Evolutionary conservation across 2,797 vertebrate genomes (phyloP), one percentile per base, ranked within the genome.

Genomic region (Melanotaenia boesemani): DNA sequence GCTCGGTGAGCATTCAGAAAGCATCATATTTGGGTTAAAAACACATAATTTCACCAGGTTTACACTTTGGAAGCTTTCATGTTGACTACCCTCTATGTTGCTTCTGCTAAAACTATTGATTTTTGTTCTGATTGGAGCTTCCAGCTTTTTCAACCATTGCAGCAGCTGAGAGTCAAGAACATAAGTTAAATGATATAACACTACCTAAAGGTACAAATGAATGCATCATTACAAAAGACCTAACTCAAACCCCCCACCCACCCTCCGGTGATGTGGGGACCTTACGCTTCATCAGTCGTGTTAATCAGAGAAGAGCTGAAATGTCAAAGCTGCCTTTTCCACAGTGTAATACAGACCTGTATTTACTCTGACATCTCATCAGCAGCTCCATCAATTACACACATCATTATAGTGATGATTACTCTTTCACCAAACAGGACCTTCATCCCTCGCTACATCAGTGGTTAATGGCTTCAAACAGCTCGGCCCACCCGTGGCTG

Each of bases 401-500:
- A 56, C 22, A 2, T 72, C 62, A 41, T 70, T 32, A 7, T 56
- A 24, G 56, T 0, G 1, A 68, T 54, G 56, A 82, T 75, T 57
- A 24, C 36, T 30, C 8, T 11, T 5, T 1, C n/a, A 4, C 30
- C 24, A 68, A 34, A 70, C 13, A 26, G 63, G 76, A 80, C 70
- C 73, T 76, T 59, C 74, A 52, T 46, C 7, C 24, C 63, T 55
- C 34, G 24, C 72, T 3, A 34, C 18, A 72, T 83, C 39, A n/a
- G 0, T 1, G 28, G 56, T 15, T 56, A 70, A 76, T 65, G 72
- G 76, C 76, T 44, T 64, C 55, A 46, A 81, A 55, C 24, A 15
- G 70, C 60, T 79, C 28, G 2, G 66, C 84, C 70, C 79, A 85
- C 77, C 82, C 77, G 82, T 41, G 39, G 70, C 76, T 77, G 28